These are phyloP conservation scores for Tapera naevia DNA, from an alignment of 2,797 vertebrate genomes.

Conservation along the genomic window DNA sequence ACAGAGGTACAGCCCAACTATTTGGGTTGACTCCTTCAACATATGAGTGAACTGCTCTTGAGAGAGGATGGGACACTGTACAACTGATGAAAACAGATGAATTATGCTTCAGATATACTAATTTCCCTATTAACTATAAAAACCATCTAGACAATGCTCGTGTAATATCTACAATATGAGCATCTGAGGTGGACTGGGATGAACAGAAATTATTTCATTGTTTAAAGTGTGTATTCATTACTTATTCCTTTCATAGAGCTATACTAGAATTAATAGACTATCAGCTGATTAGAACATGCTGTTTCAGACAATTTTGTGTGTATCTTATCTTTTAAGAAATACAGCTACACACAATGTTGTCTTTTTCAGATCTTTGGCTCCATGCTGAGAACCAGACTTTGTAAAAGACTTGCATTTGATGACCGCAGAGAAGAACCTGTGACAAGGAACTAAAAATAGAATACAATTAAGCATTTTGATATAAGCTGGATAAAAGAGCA, in stretches of 20 bases:
- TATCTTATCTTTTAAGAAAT: not conserved
- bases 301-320: not conserved
- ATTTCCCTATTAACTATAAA: not conserved
- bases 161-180: not conserved
- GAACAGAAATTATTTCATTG: not conserved
- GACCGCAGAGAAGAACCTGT: not conserved
- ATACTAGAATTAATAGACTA: not conserved
- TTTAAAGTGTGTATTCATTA: not conserved
- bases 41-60: not conserved
- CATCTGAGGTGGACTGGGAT: not conserved
- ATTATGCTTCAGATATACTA: not conserved
- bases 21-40: not conserved
- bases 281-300: accelerated
- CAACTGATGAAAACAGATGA: not conserved
- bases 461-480: not conserved
- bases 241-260: not conserved
- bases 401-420: not conserved
- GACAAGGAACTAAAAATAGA: not conserved
- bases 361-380: not conserved
- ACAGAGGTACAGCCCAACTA: not conserved
- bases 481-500: not conserved
- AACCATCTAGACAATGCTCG: not conserved
- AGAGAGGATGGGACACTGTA: not conserved
- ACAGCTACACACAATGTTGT: not conserved
- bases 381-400: not conserved